These are phyloP conservation scores for Atractosteus spatula DNA, from an alignment of 2,113 vertebrate genomes.

Conservation along the genomic window DNA sequence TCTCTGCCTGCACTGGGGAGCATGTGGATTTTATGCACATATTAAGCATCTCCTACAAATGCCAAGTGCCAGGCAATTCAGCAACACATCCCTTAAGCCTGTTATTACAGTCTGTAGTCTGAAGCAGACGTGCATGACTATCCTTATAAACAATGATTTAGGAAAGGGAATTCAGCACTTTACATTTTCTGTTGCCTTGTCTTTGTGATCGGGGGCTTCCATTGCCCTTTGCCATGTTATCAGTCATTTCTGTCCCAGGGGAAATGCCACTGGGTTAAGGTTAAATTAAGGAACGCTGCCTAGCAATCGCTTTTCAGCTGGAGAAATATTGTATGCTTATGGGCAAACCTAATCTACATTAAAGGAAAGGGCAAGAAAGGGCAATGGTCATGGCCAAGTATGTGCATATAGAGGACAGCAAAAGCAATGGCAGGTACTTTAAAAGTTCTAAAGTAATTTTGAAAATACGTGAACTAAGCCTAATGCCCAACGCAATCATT, in stretches of 20 bases:
- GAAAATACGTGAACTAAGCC: too few species aligned
- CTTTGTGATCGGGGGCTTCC: constrained; percentile 61
- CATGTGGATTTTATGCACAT: background rate
- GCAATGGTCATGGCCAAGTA: constrained; percentile 33
- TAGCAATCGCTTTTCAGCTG: constrained; percentile 58
- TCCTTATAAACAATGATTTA: constrained; percentile 59
- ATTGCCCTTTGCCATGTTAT: constrained; percentile 48
- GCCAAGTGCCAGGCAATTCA: constrained; percentile 22
- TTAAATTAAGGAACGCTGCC: constrained; percentile 65
- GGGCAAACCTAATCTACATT: constrained; percentile 58
- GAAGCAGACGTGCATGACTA: constrained; percentile 40
- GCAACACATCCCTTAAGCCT: constrained; percentile 30
- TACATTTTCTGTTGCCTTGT: constrained; percentile 43
- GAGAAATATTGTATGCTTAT: constrained; percentile 28
- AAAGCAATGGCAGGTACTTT: background rate
- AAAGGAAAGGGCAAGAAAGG: constrained; percentile 29
- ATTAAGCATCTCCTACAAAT: constrained; percentile 35
- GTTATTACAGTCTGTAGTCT: constrained; percentile 19
- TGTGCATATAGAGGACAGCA: background rate
- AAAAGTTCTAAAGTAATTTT: background rate
- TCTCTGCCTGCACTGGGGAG: constrained; percentile 7
- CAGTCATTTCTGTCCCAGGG: constrained; percentile 51
- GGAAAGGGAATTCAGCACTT: constrained; percentile 47
- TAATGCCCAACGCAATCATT: too few species aligned
- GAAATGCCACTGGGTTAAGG: constrained; percentile 56